A percentile compares a stretch with the other conserved stretches of the same genome.
phyloP scores from a whole-genome alignment of 1,140 invertebrate genomes.

The Parapsyche elsis region DNA sequence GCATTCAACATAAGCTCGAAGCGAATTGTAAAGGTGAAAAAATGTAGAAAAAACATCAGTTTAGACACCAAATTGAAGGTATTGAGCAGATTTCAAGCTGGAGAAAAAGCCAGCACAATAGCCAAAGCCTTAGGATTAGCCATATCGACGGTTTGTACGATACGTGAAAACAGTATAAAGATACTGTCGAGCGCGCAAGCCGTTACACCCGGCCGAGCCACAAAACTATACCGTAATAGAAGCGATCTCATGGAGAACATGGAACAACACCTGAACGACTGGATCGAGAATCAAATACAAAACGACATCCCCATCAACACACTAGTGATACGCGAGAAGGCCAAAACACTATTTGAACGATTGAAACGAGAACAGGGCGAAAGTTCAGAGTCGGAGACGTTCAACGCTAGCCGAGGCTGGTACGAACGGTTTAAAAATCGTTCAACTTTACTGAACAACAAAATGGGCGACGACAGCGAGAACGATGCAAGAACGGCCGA shows the following conservation, averaged over 20 bases:
- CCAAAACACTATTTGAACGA: slow-evolving; percentile 39
- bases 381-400: slow-evolving; percentile 26
- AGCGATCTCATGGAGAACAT: slow-evolving; percentile 42
- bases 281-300: slow-evolving; percentile 46
- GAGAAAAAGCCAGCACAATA: slow-evolving; percentile 33
- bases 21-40: slow-evolving; percentile 10
- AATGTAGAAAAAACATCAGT: slow-evolving; percentile 35
- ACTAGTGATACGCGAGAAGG: slow-evolving; percentile 36
- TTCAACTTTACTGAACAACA: slow-evolving; percentile 24
- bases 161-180: slow-evolving; percentile 27
- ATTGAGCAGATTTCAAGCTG: slow-evolving; percentile 26
- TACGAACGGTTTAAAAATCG: slow-evolving; percentile 46
- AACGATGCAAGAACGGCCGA: not conserved
- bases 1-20: not conserved
- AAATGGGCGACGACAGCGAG: slow-evolving; percentile 25
- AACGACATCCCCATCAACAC: slow-evolving; percentile 35
- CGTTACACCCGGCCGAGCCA: not conserved
- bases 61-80: slow-evolving; percentile 44
- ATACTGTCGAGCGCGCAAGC: slow-evolving; percentile 25
- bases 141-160: slow-evolving; percentile 37
- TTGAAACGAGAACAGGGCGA: slow-evolving; percentile 16
- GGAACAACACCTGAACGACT: slow-evolving; percentile 40
- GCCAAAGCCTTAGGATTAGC: slow-evolving; percentile 36
- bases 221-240: slow-evolving; percentile 1
- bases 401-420: slow-evolving; percentile 45